These are phyloP conservation scores for Turritopsis rubra DNA, from an alignment of 30 jellyfish, hydroid and myxozoan species.

Conservation along the genomic window DNA sequence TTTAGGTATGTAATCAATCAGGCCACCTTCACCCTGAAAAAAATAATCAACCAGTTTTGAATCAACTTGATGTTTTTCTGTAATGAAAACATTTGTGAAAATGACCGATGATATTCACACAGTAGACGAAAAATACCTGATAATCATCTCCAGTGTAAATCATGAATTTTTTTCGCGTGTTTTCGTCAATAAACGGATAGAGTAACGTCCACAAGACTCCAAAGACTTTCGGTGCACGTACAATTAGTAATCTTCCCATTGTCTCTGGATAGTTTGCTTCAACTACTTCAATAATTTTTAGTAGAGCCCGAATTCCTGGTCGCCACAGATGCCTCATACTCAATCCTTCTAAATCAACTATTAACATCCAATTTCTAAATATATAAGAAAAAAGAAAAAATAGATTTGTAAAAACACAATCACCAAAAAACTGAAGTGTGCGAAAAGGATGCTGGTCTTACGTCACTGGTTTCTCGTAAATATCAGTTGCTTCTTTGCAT, in stretches of 20 bases:
- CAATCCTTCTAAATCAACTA: constrained; percentile 92
- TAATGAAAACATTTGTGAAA: too few relatives aligned
- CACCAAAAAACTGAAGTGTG: not conserved
- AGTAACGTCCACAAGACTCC: constrained; percentile 97
- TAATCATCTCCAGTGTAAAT: constrained; percentile 98
- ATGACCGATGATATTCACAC: too few relatives aligned
- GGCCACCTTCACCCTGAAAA: constrained; percentile 88
- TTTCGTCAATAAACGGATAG: constrained; percentile 91
- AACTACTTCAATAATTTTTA: constrained; percentile 91
- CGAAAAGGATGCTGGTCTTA: not conserved
- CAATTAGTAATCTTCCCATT: constrained; percentile 78
- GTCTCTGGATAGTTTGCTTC: constrained; percentile 99
- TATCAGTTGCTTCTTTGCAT: constrained; percentile 90
- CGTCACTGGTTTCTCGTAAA: constrained; percentile 92
- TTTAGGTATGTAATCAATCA: constrained; percentile 66
- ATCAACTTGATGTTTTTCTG: too few relatives aligned
- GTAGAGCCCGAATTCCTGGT: constrained; percentile 95
- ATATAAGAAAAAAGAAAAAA: not conserved
- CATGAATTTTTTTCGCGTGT: constrained; percentile 78
- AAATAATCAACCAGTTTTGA: constrained; percentile 6
- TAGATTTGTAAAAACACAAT: not conserved
- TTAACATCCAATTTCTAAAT: constrained; percentile 89
- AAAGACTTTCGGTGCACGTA: constrained; percentile 98
- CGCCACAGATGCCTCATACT: constrained; percentile 98
- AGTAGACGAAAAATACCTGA: constrained; percentile 77